Evolutionary conservation across 2,113 vertebrate species (phyloP), one percentile per base, ranked within the genome.

Genomic region (Pseudonaja textilis): DNA sequence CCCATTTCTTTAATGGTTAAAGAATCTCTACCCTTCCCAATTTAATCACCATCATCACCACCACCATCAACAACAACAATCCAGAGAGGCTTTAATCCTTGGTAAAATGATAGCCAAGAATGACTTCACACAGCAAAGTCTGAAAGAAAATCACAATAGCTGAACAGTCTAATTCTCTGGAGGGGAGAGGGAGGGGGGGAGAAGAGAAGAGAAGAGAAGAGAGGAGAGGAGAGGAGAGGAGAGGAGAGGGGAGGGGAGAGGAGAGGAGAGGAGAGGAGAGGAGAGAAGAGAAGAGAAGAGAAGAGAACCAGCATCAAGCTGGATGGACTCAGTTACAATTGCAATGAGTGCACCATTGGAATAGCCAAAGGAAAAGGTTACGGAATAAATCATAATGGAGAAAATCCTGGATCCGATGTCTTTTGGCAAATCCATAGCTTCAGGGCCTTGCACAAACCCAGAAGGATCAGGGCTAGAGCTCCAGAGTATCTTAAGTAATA

Each of bases 241-340:
- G 22, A 6, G 20, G n/a, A 8, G 16, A 3, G 9, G 69, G 39
- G 14, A 1, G n/a, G n/a, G n/a, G n/a, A 20, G 55, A 20, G 16
- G 1, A 1, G 55, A 5, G 18, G 0, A 56, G 22, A 5, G 5
- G 1, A 20, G 55, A 20, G 14, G 3, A 1, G 54, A 5, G 18
- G 1, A 55, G 54, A 20, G 14, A 12, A 18, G 54, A 20, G 14
- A 12, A 56, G 56, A 23, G 5, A 25, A 61, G 23, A 9, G 2
- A 20, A 57, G 56, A 22, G 2, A n/a, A n/a, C n/a, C 18, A 39
- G 18, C 34, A 81, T 81, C 34, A 39, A 81, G 18, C 3, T 81
- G 7, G 18, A 81, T 42, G 34, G 18, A 81, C 18, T 81, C 74
- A 81, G 74, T 81, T 81, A 81, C 34, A 39, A 39, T 42, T 39